Evolutionary conservation across 1,140 invertebrate species (phyloP).

Genomic region (Lasioglossum albipes): DNA sequence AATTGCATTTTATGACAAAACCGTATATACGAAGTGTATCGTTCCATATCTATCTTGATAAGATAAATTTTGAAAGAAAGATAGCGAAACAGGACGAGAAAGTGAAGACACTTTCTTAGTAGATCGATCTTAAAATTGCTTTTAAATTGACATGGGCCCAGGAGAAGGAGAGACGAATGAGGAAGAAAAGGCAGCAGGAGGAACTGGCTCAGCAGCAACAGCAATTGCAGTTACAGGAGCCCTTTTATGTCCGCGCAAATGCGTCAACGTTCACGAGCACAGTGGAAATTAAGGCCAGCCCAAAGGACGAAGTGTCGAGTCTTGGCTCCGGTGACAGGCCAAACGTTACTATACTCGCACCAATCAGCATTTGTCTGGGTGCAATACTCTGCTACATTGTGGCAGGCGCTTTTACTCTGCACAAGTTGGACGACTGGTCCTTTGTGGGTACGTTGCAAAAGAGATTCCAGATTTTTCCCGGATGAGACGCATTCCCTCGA

Average conservation of each 20-base stretch:
- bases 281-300: slow-evolving; percentile 86
- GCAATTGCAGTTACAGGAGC: slow-evolving; percentile 86
- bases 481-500: background rate
- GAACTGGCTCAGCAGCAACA: slow-evolving; percentile 85
- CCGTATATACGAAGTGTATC: background rate
- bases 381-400: slow-evolving; percentile 92
- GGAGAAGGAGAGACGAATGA: slow-evolving; percentile 88
- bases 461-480: background rate
- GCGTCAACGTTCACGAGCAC: slow-evolving; percentile 87
- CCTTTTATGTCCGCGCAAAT: slow-evolving; percentile 88
- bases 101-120: background rate
- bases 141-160: slow-evolving; percentile 45
- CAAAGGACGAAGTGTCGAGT: slow-evolving; percentile 77
- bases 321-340: slow-evolving; percentile 81
- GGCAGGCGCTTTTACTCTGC: slow-evolving; percentile 92
- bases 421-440: slow-evolving; percentile 92
- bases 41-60: background rate
- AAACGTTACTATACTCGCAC: slow-evolving; percentile 87
- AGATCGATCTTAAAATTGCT: slow-evolving; percentile 26
- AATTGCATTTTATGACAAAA: background rate
- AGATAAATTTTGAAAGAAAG: background rate
- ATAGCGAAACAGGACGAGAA: background rate
- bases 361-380: slow-evolving; percentile 87
- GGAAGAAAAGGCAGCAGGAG: slow-evolving; percentile 87
- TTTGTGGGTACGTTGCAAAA: slow-evolving; percentile 81